These are phyloP conservation scores for Celastrina argiolus DNA, from an alignment of 2,888 invertebrate genomes.

Conservation along the genomic window DNA sequence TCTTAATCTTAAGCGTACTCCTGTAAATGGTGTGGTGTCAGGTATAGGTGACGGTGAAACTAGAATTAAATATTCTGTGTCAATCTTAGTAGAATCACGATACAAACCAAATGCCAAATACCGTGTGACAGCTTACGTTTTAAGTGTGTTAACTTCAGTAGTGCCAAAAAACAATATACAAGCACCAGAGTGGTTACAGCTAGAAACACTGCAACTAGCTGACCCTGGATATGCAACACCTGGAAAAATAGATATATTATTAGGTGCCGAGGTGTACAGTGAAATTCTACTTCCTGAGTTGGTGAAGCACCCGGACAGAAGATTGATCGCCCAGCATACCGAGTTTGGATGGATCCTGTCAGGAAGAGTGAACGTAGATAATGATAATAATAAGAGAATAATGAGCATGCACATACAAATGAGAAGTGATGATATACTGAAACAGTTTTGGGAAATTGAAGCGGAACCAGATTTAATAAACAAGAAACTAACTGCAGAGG, in stretches of 20 bases:
- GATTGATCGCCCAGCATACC: background rate
- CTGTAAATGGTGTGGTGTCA: constrained; percentile 31
- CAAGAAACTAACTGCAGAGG: constrained; percentile 23
- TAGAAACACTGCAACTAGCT: constrained; percentile 29
- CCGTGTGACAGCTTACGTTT: constrained; percentile 32
- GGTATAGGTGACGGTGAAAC: constrained; percentile 32
- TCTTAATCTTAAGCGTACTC: constrained; percentile 29
- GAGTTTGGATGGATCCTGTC: constrained; percentile 20
- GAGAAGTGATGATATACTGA: constrained; percentile 19
- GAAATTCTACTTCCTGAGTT: constrained; percentile 28
- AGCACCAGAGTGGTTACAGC: constrained; percentile 28
- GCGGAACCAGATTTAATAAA: constrained; percentile 21
- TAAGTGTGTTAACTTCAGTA: constrained; percentile 25
- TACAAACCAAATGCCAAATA: constrained; percentile 24
- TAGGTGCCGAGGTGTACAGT: constrained; percentile 32
- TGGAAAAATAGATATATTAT: constrained; percentile 32
- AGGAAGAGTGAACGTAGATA: background rate
- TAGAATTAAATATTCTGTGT: constrained; percentile 29
- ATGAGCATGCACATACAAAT: constrained; percentile 7
- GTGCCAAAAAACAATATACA: constrained; percentile 26
- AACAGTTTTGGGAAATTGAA: constrained; percentile 29
- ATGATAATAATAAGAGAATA: background rate
- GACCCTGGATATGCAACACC: constrained; percentile 32
- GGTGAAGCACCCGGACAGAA: constrained; percentile 24
- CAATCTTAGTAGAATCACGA: constrained; percentile 27